Evolutionary conservation across 1,140 invertebrate species (phyloP), one percentile per base, ranked within the genome.

Genomic region (Glossosoma conforme): DNA sequence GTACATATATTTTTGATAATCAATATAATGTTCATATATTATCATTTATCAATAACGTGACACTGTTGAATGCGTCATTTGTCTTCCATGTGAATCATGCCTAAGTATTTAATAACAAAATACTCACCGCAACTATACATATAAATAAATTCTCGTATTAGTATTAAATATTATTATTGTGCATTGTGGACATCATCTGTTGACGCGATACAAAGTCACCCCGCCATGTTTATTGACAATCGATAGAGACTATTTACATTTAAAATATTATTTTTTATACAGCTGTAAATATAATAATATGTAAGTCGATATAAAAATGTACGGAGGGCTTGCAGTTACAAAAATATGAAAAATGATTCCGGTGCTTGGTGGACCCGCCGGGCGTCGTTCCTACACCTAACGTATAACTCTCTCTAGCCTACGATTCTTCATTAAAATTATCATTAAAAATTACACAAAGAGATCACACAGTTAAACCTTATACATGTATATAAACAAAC

Each of bases 251-350:
- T 59, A 56, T 59, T 47, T 59, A 58, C 56, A 58, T 54, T 44
- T 54, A 59, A 59, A 56, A 59, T 59, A 56, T 59, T 38, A 59
- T 47, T 59, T n/a, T n/a, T 53, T 53, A 53, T 59, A 53, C 42
- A 58, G 54, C 52, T 59, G 57, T 59, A 56, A 55, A 56, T 59
- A 59, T 59, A 59, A 57, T 52, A 58, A 50, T 56, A 58, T 58
- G 37, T 58, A 51, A 47, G 51, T 58, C 42, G 38, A 52, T 59
- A 59, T 59, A 59, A 59, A 56, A 59, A 49, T 52, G 52, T 55
- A 56, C 49, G 57, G 57, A 59, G 57, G 57, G 57, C 57, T 56
- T 59, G 57, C 24, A 52, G 49, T 52, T 59, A 59, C 46, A 59
- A 59, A 59, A 59, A 59, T 59, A 59, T 56, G 45, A 56, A 48